Conservation (phyloP, 2,888 invertebrate species). For the Phania funesta region DNA sequence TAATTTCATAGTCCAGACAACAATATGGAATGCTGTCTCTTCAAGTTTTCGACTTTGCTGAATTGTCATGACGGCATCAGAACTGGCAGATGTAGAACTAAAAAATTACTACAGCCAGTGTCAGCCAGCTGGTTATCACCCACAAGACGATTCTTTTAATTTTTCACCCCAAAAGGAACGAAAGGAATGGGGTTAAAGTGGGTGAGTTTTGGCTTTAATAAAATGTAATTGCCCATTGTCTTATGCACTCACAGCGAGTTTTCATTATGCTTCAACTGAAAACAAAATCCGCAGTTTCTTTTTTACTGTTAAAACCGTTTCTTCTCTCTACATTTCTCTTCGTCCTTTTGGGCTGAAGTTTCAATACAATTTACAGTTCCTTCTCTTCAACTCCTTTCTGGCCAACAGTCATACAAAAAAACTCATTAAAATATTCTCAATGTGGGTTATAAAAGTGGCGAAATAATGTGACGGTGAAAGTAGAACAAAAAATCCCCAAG, state of each 20-base stretch:
- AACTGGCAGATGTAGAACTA: too few relatives aligned
- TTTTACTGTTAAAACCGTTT: constrained; percentile 68
- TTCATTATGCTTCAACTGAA: constrained; percentile 40
- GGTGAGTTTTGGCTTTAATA: constrained; percentile 1
- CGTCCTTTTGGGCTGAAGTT: constrained; percentile 34
- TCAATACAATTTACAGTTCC: constrained; percentile 18
- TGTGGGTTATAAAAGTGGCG: constrained; percentile 68
- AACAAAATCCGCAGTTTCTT: neutral
- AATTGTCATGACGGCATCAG: too few relatives aligned
- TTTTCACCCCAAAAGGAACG: neutral
- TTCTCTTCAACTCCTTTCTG: constrained; percentile 29
- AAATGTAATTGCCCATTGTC: constrained; percentile 57
- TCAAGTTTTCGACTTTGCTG: too few relatives aligned
- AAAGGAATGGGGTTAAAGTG: neutral
- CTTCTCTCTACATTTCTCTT: constrained; percentile 24
- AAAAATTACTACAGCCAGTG: too few relatives aligned
- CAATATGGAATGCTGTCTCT: too few relatives aligned
- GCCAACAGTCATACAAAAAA: constrained; percentile 10
- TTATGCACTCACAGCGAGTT: constrained; percentile 33
- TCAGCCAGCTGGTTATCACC: too few relatives aligned
- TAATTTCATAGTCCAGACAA: too few relatives aligned
- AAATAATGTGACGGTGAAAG: constrained; percentile 33
- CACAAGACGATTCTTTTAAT: neutral
- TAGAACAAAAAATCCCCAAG: constrained; percentile 20
- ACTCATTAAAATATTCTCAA: constrained; percentile 37